Conservation (phyloP, 2,113 vertebrate genomes). For the Pluvianellus socialis region DNA sequence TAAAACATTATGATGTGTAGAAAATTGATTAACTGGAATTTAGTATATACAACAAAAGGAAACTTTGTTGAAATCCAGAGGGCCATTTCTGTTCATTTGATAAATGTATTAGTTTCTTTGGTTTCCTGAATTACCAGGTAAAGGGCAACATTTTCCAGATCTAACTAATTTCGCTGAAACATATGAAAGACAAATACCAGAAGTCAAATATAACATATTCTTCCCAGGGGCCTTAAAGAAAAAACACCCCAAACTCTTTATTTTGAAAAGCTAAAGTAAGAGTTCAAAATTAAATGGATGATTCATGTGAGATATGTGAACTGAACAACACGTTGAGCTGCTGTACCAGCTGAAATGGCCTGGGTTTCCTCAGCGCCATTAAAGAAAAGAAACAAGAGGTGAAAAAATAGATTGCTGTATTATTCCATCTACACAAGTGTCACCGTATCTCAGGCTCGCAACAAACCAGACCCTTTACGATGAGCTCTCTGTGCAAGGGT, state of each 20-base stretch:
- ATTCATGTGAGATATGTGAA: slow-evolving; percentile 57
- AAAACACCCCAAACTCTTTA: slow-evolving; percentile 19
- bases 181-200: slow-evolving; percentile 76
- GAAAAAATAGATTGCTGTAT: neutral
- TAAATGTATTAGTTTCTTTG: slow-evolving; percentile 71
- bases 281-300: slow-evolving; percentile 65
- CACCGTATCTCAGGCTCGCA: fast-evolving
- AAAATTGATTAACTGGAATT: slow-evolving; percentile 63
- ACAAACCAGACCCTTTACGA: neutral
- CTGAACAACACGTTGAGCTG: slow-evolving; percentile 14
- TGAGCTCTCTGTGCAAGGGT: neutral
- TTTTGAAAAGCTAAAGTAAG: slow-evolving; percentile 57
- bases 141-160: slow-evolving; percentile 75
- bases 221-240: slow-evolving; percentile 61
- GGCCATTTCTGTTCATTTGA: slow-evolving; percentile 65
- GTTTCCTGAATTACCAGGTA: slow-evolving; percentile 76
- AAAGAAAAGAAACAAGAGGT: slow-evolving; percentile 13
- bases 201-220: slow-evolving; percentile 69
- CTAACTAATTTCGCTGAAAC: slow-evolving; percentile 70
- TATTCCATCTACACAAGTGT: neutral
- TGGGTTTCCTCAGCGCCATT: slow-evolving; percentile 48
- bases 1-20: slow-evolving; percentile 58
- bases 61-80: slow-evolving; percentile 66
- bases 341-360: slow-evolving; percentile 33
- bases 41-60: slow-evolving; percentile 33